Evolutionary conservation across 2,113 vertebrate genomes (phyloP).

Genomic region (Heptranchias perlo): DNA sequence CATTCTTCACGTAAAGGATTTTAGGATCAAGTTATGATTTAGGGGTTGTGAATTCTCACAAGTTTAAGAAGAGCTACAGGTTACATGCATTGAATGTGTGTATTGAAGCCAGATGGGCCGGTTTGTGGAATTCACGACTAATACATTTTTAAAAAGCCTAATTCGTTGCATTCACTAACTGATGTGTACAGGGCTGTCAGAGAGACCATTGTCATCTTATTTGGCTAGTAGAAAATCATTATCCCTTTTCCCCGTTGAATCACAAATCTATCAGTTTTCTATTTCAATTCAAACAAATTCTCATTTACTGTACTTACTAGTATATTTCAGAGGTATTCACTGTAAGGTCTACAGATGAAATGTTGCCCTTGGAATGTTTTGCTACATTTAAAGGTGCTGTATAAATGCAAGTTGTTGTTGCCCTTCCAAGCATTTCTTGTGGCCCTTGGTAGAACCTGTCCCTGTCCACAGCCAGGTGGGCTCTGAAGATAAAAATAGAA

Average conservation of each 20-base stretch:
- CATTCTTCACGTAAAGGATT: not conserved
- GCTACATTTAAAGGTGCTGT: too few relatives aligned
- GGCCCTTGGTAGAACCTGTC: not conserved
- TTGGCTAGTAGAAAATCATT: not conserved
- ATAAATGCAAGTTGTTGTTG: too few relatives aligned
- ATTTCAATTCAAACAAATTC: not conserved
- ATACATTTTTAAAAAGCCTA: not conserved
- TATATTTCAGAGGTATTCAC: not conserved
- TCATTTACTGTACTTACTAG: not conserved
- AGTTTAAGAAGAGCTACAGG: not conserved
- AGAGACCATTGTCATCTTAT: too few relatives aligned
- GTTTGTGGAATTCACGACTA: not conserved
- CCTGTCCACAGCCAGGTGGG: not conserved
- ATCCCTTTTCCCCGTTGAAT: not conserved
- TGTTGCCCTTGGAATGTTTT: too few relatives aligned
- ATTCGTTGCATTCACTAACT: not conserved
- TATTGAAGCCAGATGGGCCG: not conserved
- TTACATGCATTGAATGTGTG: not conserved
- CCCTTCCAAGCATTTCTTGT: not conserved
- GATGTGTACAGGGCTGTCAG: not conserved
- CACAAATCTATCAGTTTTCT: not conserved
- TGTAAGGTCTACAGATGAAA: not conserved
- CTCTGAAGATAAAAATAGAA: too few relatives aligned
- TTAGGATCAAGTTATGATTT: not conserved
- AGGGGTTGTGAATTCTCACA: not conserved